phyloP scores from a whole-genome alignment of 2,113 vertebrate species.

The Morphnarchus princeps region DNA sequence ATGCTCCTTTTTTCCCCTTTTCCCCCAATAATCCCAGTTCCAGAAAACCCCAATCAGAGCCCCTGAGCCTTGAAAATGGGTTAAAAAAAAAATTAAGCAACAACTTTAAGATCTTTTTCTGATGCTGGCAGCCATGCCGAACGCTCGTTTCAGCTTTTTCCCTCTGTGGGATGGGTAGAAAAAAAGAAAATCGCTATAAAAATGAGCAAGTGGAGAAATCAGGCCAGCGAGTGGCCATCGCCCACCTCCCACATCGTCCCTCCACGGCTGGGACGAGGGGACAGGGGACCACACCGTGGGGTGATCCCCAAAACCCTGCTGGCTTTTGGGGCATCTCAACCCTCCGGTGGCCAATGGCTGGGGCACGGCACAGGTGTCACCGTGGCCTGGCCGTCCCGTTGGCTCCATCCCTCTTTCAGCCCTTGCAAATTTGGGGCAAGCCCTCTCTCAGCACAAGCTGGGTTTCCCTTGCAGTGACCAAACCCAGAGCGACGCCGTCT shows the following conservation, averaged over 20 bases:
- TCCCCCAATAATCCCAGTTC: background rate
- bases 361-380: no score
- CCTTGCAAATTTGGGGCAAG: background rate
- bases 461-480: background rate
- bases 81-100: background rate
- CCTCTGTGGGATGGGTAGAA: background rate
- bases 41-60: background rate
- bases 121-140: background rate
- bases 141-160: rapidly evolving
- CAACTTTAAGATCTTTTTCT: background rate
- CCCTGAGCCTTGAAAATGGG: background rate
- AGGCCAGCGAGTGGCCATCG: rapidly evolving
- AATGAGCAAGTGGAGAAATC: background rate
- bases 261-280: rapidly evolving
- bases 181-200: background rate
- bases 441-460: background rate
- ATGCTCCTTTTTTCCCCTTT: background rate
- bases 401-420: background rate
- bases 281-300: rapidly evolving
- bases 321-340: background rate
- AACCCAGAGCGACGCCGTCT: background rate
- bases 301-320: background rate
- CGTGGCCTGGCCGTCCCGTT: rapidly evolving
- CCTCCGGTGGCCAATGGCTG: rapidly evolving
- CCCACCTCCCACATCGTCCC: rapidly evolving